Conservation (phyloP, 2,797 vertebrate species). For the Gouania willdenowi region DNA sequence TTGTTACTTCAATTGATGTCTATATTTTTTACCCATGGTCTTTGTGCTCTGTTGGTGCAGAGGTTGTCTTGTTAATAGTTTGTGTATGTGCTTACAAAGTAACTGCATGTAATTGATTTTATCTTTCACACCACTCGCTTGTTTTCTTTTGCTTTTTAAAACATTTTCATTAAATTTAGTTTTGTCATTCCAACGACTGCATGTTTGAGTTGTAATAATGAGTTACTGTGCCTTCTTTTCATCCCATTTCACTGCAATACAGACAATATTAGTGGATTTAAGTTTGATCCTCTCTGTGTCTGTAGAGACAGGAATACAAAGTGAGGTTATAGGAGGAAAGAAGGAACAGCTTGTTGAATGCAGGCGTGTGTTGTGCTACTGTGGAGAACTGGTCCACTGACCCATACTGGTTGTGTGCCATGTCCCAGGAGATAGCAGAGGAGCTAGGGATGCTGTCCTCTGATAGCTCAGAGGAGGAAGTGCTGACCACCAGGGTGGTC, state of each 20-base stretch:
- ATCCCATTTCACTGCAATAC: constrained; percentile 29
- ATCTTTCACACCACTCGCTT: too few relatives aligned
- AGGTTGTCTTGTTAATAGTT: too few relatives aligned
- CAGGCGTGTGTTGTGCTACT: constrained; percentile 9
- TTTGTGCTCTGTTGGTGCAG: too few relatives aligned
- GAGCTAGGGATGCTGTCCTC: constrained; percentile 91
- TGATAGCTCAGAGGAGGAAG: constrained; percentile 92
- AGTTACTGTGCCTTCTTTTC: constrained; percentile 58
- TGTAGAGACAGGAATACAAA: not conserved
- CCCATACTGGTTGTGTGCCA: constrained; percentile 72
- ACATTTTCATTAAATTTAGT: too few relatives aligned
- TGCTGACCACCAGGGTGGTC: constrained; percentile 93
- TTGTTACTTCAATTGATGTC: too few relatives aligned
- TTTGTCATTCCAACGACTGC: too few relatives aligned
- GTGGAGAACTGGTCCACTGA: constrained; percentile 12
- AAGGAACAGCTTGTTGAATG: constrained; percentile 14
- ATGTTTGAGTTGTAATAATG: too few relatives aligned
- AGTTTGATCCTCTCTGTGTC: not conserved
- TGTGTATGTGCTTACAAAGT: too few relatives aligned
- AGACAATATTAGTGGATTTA: not conserved
- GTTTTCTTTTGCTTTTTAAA: too few relatives aligned
- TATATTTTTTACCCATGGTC: too few relatives aligned
- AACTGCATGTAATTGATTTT: too few relatives aligned
- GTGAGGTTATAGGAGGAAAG: constrained; percentile 45
- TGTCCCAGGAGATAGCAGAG: constrained; percentile 87